Percentiles rank a stretch among this genome's conserved stretches.
Conservation (phyloP, 2,888 invertebrate genomes). For the Electrophaes corylata region DNA sequence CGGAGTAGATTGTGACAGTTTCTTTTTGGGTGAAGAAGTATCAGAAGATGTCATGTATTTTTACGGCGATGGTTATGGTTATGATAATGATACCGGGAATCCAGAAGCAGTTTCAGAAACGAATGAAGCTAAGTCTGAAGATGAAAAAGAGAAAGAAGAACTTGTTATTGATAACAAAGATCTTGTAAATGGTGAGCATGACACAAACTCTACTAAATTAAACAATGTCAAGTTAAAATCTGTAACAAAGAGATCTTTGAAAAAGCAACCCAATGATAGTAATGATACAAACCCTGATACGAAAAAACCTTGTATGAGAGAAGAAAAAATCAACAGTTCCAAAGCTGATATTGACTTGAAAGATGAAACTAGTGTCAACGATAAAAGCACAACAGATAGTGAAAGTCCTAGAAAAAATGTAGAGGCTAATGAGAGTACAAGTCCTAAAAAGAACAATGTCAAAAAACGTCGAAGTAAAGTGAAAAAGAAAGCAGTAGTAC, state of each 20-base stretch:
- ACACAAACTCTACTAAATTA: constrained; percentile 61
- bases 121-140: constrained; percentile 55
- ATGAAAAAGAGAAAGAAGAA: constrained; percentile 66
- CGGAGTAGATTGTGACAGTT: constrained; percentile 86
- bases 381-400: constrained; percentile 63
- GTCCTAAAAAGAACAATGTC: constrained; percentile 60
- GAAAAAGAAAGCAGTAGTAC: constrained; percentile 63
- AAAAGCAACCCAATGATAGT: constrained; percentile 70
- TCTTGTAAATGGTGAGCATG: constrained; percentile 71
- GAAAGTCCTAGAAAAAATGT: constrained; percentile 62
- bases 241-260: constrained; percentile 70
- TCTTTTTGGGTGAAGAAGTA: constrained; percentile 86
- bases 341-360: constrained; percentile 61
- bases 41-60: constrained; percentile 89
- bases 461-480: constrained; percentile 69
- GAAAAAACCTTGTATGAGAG: constrained; percentile 75
- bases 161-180: constrained; percentile 67
- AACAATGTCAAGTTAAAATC: constrained; percentile 64
- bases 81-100: constrained; percentile 90
- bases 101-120: constrained; percentile 67
- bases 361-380: constrained; percentile 60
- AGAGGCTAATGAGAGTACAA: constrained; percentile 56
- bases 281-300: constrained; percentile 67
- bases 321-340: constrained; percentile 65
- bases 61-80: constrained; percentile 89